Base-by-base conservation (phyloP, 2,797 vertebrate species). In the Notolabrus celidotus region DNA sequence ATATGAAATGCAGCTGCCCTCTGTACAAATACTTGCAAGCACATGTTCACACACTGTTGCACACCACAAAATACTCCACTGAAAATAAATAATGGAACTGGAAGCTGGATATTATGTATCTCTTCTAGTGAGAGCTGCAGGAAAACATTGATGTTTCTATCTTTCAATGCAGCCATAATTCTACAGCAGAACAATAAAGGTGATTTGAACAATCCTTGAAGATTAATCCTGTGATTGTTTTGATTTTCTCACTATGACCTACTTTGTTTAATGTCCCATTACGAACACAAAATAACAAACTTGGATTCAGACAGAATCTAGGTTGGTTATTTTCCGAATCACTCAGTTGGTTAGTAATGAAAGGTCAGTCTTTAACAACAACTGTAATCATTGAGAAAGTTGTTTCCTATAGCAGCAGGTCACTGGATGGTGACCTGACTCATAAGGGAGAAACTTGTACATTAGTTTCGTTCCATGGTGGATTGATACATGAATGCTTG, bases 1-100 rank as follows among this genome's bases (percentile, higher is more conserved):
- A 76, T 54, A 80, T 86, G 74, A 81, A 75, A 71, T 73, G 57
- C 61, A 58, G 71, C 25, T n/a, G 38, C 54, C 41, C 49, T 62
- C 38, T 22, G 36, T 61, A 22, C 68, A 74, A 9, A 79, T 61
- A 53, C 47, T 46, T 16, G 14, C 27, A 16, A 52, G 51, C 66
- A 67, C 58, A 56, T 67, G 77, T 81, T 68, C 75, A 56, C 69
- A 63, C 73, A 20, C 50, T 41, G 60, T 63, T 1, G 22, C 62
- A 50, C 31, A 60, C 59, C 58, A 71, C 15, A 19, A 31, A 38
- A 56, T 33, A 56, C 22, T 47, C 45, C 53, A 57, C 42, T 47
- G 47, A 60, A 59, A 49, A 46, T 52, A 67, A 45, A 19, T 23
- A 52, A 55, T 34, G 34, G 17, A 52, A 25, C 53, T 23, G 6